Evolutionary conservation across 2,113 vertebrate species (phyloP).

Genomic region (Neoarius graeffei): DNA sequence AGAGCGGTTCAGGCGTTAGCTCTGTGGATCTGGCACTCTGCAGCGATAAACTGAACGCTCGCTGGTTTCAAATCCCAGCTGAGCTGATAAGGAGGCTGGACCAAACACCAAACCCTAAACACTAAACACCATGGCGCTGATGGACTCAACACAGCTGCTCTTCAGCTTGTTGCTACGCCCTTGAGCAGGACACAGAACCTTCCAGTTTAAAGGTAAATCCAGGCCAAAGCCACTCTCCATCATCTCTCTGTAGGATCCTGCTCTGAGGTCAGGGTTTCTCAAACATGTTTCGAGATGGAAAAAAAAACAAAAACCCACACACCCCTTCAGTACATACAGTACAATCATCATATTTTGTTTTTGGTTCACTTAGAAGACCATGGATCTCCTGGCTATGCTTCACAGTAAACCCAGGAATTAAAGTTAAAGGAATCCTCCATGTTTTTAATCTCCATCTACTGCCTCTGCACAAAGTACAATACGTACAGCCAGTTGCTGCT

Average conservation of each 20-base stretch:
- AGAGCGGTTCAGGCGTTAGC: not conserved
- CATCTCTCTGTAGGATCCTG: not conserved
- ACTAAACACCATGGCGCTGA: not conserved
- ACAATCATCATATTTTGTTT: not conserved
- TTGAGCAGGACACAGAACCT: not conserved
- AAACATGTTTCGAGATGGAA: not conserved
- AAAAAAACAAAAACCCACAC: no score
- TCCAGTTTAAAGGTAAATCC: not conserved
- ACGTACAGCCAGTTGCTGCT: no score
- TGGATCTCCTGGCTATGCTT: no score
- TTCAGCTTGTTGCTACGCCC: not conserved
- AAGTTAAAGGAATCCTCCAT: not conserved
- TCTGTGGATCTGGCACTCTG: constrained; percentile 1
- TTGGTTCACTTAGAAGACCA: no score
- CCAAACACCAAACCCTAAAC: not conserved
- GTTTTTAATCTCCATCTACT: not conserved
- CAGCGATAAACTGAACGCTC: not conserved
- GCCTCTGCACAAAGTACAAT: not conserved
- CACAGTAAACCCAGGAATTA: not conserved
- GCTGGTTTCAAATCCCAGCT: not conserved
- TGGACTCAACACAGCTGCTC: not conserved
- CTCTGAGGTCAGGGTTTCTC: not conserved
- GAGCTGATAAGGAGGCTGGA: not conserved
- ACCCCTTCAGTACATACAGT: no score
- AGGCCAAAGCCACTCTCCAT: not conserved